Base-by-base conservation (phyloP, 1,140 invertebrate species). In the Delia radicum region DNA sequence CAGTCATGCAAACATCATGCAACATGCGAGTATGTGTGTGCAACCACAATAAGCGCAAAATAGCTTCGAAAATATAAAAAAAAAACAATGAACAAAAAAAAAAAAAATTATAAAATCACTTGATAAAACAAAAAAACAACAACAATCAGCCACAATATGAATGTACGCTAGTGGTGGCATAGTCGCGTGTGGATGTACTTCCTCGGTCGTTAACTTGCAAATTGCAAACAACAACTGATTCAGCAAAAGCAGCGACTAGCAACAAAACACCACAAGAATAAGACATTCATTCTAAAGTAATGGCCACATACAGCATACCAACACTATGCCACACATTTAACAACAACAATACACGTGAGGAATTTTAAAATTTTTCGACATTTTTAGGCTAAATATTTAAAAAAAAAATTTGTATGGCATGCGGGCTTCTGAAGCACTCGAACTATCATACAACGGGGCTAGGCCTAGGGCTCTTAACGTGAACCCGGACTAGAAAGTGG, bases 171-270 rank as follows among this genome's bases (percentile, higher is more conserved):
- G 65, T 33, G 31, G 31, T 33, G 29, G 29, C 29, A 69, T 69
- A 69, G 65, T 69, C n/a, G 65, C 65, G 65, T 33, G 65, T 69
- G 21, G 65, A 7, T 69, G 65, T 31, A 69, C 65, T 69, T 69
- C 65, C 65, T 37, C 65, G 65, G 65, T 69, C 65, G 65, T 69
- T 69, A 69, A 69, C 65, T 69, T 69, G 65, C 65, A 69, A 69
- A 37, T 69, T 69, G 65, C 31, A 31, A 63, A 18, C 63, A 67
- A 67, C 63, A 67, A n/a, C n/a, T n/a, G n/a, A n/a, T n/a, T n/a
- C n/a, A n/a, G n/a, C n/a, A n/a, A n/a, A n/a, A n/a, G 13, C 28
- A 69, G 21, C 65, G 37, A 33, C 29, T n/a, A 33, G 13, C 65
- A n/a, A 8, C 28, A 4, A 33, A 5, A 18, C 37, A 5, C 37